phyloP scores from a whole-genome alignment of 2,113 vertebrate species.

The Chloroceryle aenea region DNA sequence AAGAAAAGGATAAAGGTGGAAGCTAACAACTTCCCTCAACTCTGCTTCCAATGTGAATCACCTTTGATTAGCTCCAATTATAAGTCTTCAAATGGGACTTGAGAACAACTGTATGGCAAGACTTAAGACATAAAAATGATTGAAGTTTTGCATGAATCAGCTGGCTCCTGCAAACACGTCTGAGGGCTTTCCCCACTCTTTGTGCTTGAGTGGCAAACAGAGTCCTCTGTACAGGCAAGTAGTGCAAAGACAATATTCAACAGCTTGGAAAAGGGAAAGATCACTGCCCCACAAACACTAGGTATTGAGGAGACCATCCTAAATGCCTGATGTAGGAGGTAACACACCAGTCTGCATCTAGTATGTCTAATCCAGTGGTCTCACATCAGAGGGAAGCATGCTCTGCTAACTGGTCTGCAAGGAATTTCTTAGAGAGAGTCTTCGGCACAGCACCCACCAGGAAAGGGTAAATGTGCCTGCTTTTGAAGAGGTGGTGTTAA shows the following conservation, averaged over 20 bases:
- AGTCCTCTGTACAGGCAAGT: background rate
- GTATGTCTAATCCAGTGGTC: background rate
- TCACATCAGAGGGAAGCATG: background rate
- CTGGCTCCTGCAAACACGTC: background rate
- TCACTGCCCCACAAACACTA: background rate
- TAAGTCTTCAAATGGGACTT: background rate
- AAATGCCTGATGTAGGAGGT: background rate
- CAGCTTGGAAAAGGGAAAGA: background rate
- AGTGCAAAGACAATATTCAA: background rate
- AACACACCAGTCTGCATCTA: background rate
- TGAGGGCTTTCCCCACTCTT: background rate
- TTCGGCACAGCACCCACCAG: fast-evolving
- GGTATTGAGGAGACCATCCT: background rate
- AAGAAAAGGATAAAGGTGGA: background rate
- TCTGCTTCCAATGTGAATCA: background rate
- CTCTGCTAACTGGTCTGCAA: background rate
- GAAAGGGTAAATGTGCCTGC: fast-evolving
- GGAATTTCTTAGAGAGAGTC: background rate
- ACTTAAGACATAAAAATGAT: background rate
- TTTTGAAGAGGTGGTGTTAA: background rate
- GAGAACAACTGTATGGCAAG: background rate
- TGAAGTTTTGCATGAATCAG: background rate
- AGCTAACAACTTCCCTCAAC: background rate
- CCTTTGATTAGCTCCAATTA: background rate
- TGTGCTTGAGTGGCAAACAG: background rate